phyloP scores from a whole-genome alignment of 37 sponge, comb jelly and placozoan genomes.

The Agelas oroides region DNA sequence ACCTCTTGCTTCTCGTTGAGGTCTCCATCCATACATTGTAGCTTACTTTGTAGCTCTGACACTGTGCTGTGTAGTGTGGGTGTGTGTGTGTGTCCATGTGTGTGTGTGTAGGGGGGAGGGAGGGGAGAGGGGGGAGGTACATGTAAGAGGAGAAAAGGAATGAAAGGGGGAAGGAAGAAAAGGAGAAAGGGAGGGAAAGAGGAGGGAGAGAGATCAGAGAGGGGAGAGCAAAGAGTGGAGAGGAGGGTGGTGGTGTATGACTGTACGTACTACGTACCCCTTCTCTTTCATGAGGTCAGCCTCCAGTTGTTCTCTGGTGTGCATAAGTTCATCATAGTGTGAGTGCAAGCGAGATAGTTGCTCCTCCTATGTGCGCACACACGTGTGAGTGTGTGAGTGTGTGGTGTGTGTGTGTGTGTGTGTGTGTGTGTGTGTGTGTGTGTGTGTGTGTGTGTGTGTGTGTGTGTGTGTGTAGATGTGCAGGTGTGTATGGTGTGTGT shows the following conservation, averaged over 20 bases:
- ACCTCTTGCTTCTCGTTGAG: background rate
- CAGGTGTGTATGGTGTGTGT: no score
- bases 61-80: background rate
- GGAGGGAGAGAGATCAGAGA: background rate
- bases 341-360: background rate
- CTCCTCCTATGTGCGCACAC: slow-evolving; percentile 19
- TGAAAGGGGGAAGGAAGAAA: background rate
- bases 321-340: background rate
- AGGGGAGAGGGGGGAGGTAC: no score
- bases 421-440: no score
- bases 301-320: background rate
- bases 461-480: no score
- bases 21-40: background rate
- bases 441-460: no score
- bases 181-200: background rate
- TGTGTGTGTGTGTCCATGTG: background rate
- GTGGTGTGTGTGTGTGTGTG: no score
- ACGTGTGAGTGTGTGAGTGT: no score
- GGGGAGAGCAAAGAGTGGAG: background rate
- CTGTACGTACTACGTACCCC: background rate
- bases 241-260: background rate
- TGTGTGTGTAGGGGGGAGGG: background rate
- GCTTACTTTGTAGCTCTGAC: no score
- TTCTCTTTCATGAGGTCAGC: background rate
- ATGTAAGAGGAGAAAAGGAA: background rate